Conservation (phyloP, 2,888 invertebrate genomes). For the Apotomis turbidana region DNA sequence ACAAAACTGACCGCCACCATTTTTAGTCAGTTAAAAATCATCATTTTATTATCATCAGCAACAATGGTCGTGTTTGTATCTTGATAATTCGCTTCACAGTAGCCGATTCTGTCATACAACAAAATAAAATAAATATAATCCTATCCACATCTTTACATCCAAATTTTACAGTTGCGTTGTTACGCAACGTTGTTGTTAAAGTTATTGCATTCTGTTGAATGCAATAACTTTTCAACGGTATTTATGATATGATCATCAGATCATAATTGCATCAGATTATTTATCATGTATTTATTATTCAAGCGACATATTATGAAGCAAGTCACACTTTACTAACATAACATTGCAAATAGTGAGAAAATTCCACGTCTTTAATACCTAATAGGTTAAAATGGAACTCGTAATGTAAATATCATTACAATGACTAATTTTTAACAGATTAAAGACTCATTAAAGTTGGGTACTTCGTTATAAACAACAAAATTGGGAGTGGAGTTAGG, state of each 20-base stretch:
- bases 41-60: background rate
- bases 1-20: background rate
- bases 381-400: no score
- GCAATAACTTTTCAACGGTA: background rate
- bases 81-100: slow-evolving; percentile 5
- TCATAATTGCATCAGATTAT: background rate
- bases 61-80: background rate
- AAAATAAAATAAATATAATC: background rate
- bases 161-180: background rate
- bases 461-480: no score
- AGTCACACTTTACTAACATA: no score
- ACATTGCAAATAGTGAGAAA: no score
- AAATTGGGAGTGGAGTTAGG: no score
- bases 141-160: background rate
- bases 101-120: background rate
- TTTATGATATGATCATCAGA: background rate
- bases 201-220: no score
- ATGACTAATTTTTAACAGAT: no score
- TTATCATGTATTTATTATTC: background rate
- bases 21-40: background rate
- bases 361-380: no score
- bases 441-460: no score
- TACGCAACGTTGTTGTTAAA: no score
- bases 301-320: background rate
- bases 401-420: no score